phyloP scores from a whole-genome alignment of 2,888 invertebrate genomes.

The Drosophila engyochracea region DNA sequence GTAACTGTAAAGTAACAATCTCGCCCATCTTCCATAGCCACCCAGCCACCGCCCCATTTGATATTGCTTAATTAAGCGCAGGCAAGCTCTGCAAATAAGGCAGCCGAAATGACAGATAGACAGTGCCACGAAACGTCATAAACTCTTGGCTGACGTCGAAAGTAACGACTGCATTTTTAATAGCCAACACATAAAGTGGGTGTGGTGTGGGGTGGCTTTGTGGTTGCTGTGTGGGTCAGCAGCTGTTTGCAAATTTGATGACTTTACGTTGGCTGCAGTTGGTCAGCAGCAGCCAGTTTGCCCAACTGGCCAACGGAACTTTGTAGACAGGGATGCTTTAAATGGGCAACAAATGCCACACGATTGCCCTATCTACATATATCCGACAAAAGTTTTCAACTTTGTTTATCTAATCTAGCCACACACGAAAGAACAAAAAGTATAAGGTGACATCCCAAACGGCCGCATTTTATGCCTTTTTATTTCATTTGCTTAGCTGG shows the following conservation, averaged over 20 bases:
- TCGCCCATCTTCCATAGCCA: not conserved
- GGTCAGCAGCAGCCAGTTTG: conserved; percentile 41
- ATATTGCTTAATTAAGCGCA: conserved; percentile 80
- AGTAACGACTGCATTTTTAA: conserved; percentile 75
- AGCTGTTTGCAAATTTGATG: conserved; percentile 67
- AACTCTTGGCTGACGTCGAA: conserved; percentile 72
- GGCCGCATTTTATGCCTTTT: conserved; percentile 71
- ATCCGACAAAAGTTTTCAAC: conserved; percentile 44
- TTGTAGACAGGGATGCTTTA: conserved; percentile 53
- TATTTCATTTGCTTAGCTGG: conserved; percentile 61
- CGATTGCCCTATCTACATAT: conserved; percentile 8
- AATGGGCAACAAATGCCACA: conserved; percentile 28
- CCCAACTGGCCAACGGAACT: conserved; percentile 26
- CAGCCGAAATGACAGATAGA: conserved; percentile 27
- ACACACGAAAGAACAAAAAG: conserved; percentile 18
- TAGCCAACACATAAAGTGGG: conserved; percentile 58
- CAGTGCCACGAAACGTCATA: conserved; percentile 47
- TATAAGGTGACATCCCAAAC: conserved; percentile 32
- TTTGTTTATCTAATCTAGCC: conserved; percentile 72
- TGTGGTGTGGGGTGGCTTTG: not conserved
- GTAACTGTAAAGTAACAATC: not conserved
- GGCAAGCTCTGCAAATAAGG: conserved; percentile 72
- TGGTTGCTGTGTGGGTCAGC: conserved; percentile 27
- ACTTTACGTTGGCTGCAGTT: conserved; percentile 68
- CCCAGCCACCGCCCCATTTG: conserved; percentile 46